Conservation (phyloP, 2,113 vertebrate species). For the Thamnophis sirtalis region DNA sequence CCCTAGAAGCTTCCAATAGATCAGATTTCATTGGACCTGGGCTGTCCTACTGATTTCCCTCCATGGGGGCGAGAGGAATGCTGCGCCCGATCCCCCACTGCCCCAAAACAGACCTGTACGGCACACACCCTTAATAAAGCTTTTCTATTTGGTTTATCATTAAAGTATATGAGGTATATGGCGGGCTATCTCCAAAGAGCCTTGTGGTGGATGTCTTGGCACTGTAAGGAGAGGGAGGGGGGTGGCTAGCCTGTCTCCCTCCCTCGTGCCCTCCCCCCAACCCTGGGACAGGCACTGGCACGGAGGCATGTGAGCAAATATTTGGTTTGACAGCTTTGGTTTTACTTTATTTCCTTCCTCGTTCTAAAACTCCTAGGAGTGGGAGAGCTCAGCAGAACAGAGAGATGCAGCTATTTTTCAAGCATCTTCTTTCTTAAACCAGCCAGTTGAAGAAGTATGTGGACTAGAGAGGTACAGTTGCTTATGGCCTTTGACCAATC, state of each 20-base stretch:
- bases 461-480: background rate
- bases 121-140: slow-evolving; percentile 36
- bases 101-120: slow-evolving; percentile 15
- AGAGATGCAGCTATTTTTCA: background rate
- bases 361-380: background rate
- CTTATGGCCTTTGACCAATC: background rate
- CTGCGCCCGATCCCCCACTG: background rate
- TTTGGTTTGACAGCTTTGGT: slow-evolving; percentile 83
- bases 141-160: slow-evolving; percentile 88
- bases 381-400: slow-evolving; percentile 26
- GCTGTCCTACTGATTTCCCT: background rate
- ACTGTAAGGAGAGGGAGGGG: slow-evolving; percentile 47
- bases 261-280: slow-evolving; percentile 41
- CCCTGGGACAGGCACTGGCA: slow-evolving; percentile 21
- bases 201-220: slow-evolving; percentile 63
- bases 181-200: slow-evolving; percentile 82
- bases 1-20: background rate
- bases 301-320: slow-evolving; percentile 53
- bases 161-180: slow-evolving; percentile 93
- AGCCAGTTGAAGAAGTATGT: background rate
- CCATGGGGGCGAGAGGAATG: background rate
- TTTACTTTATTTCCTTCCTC: slow-evolving; percentile 73
- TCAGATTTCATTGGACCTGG: background rate
- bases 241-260: slow-evolving; percentile 54
- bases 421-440: background rate